Conservation (phyloP, 2,888 invertebrate genomes). For the Xanthorhoe designata region DNA sequence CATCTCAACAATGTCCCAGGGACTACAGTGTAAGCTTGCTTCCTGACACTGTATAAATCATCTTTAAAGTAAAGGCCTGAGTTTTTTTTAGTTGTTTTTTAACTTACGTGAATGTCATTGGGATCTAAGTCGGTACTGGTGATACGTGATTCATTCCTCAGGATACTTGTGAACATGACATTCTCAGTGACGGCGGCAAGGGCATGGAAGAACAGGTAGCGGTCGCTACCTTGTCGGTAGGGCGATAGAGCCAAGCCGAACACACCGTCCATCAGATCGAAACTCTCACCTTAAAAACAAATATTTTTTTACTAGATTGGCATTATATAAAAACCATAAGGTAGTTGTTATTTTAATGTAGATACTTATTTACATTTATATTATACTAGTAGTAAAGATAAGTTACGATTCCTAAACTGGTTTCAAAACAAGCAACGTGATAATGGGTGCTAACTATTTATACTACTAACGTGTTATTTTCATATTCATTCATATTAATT, state of each 20-base stretch:
- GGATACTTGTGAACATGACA: constrained; percentile 86
- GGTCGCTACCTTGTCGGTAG: constrained; percentile 58
- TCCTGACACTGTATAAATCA: too few species aligned
- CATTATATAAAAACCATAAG: background rate
- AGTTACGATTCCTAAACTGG: too few species aligned
- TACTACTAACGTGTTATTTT: background rate
- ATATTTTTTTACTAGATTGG: background rate
- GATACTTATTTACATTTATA: too few species aligned
- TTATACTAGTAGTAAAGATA: too few species aligned
- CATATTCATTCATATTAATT: too few species aligned
- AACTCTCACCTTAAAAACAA: constrained; percentile 81
- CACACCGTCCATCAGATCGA: constrained; percentile 91
- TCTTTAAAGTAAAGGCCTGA: too few species aligned
- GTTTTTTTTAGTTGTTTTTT: too few species aligned
- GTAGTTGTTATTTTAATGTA: too few species aligned
- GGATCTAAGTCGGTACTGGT: constrained; percentile 78
- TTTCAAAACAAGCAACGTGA: too few species aligned
- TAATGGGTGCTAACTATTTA: too few species aligned
- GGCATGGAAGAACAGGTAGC: constrained; percentile 89
- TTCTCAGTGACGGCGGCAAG: constrained; percentile 88
- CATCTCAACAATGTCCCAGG: too few species aligned
- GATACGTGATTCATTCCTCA: constrained; percentile 85
- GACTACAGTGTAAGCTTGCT: too few species aligned
- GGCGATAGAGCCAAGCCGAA: constrained; percentile 89
- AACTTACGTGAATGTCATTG: constrained; percentile 82